These are phyloP conservation scores for Lasius platythorax DNA, from an alignment of 2,888 invertebrate species.

Conservation along the genomic window DNA sequence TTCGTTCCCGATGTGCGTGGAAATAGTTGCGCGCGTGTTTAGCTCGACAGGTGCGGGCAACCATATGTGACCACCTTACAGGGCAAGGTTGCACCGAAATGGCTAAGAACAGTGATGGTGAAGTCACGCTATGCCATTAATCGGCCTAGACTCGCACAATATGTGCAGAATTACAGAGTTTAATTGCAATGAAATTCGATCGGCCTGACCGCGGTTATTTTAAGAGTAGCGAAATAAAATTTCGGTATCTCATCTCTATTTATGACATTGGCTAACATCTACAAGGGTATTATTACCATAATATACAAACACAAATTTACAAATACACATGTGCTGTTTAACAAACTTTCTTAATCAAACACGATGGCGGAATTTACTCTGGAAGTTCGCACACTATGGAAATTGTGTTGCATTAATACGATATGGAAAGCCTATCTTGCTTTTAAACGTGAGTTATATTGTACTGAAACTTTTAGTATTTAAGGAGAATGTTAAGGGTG, in stretches of 20 bases:
- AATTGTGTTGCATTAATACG: neutral
- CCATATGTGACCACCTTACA: constrained; percentile 79
- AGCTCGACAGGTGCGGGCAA: constrained; percentile 68
- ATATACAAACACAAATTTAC: neutral
- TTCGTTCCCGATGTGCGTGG: constrained; percentile 37
- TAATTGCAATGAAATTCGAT: constrained; percentile 10
- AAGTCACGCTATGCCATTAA: constrained; percentile 56
- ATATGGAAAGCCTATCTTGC: neutral
- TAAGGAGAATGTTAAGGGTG: too few species aligned
- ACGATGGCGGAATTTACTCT: neutral
- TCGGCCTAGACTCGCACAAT: neutral
- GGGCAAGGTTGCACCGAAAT: constrained; percentile 77
- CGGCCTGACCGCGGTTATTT: constrained; percentile 16
- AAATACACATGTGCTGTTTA: neutral
- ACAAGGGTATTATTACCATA: neutral
- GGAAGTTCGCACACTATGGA: neutral
- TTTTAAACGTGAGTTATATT: neutral
- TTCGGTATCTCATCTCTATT: constrained; percentile 9
- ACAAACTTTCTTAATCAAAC: constrained; percentile 1
- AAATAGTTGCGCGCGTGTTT: constrained; percentile 42
- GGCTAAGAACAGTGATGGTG: constrained; percentile 69
- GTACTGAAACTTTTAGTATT: too few species aligned
- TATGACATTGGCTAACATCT: constrained; percentile 22
- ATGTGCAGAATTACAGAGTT: constrained; percentile 7
- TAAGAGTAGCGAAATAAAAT: constrained; percentile 1